A percentile compares a stretch with the other conserved stretches of the same genome.
Conservation (phyloP, 92 coral and sea anemone genomes). For the Actinostola sp. region DNA sequence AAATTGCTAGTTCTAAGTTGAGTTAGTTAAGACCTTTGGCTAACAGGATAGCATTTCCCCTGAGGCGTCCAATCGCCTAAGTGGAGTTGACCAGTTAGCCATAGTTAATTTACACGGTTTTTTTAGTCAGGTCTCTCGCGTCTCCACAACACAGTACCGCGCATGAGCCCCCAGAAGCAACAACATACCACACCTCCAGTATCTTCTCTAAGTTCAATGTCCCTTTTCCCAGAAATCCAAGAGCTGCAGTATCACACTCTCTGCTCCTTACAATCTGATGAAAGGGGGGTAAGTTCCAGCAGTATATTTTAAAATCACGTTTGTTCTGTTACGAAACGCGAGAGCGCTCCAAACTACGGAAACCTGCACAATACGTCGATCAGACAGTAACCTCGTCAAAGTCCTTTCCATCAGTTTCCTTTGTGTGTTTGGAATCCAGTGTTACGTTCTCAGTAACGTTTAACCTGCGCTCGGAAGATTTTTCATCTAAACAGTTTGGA, state of each 20-base stretch:
- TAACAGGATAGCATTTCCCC: constrained; percentile 49
- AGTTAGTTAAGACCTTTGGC: constrained; percentile 33
- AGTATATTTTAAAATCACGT: constrained; percentile 13
- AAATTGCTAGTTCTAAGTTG: constrained; percentile 22
- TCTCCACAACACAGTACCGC: constrained; percentile 46
- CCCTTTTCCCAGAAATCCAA: constrained; percentile 68
- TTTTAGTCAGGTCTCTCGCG: constrained; percentile 45
- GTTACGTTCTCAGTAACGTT: constrained; percentile 1
- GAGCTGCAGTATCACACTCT: constrained; percentile 66
- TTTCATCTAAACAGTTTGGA: constrained; percentile 30
- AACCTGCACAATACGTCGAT: constrained; percentile 15
- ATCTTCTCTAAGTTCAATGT: constrained; percentile 39
- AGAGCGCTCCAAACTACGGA: constrained; percentile 40
- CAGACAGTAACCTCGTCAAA: constrained; percentile 36
- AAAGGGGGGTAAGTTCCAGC: constrained; percentile 66
- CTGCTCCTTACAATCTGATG: constrained; percentile 63
- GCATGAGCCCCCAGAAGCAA: constrained; percentile 55
- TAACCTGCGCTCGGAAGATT: constrained; percentile 26
- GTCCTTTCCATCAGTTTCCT: constrained; percentile 13
- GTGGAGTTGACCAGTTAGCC: constrained; percentile 49
- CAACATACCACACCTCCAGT: constrained; percentile 49
- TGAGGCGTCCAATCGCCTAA: constrained; percentile 49
- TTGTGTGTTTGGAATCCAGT: constrained; percentile 21
- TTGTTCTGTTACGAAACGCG: constrained; percentile 27
- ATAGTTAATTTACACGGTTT: constrained; percentile 52